A percentile compares a stretch with the other conserved stretches of the same genome.
Evolutionary conservation across 1,140 invertebrate species (phyloP).

Genomic region (Glomeris maerens): DNA sequence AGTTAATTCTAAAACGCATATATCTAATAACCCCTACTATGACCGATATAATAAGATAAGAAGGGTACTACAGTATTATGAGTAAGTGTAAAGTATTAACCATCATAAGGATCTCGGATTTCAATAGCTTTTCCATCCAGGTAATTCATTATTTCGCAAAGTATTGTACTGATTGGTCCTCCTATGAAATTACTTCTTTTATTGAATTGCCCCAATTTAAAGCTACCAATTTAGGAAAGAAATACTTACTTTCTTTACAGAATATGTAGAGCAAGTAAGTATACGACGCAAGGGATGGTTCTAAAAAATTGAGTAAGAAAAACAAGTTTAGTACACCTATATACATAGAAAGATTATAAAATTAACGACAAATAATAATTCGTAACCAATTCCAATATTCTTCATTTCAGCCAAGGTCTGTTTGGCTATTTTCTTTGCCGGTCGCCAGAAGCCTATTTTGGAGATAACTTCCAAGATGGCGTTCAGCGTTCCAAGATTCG

Average conservation of each 20-base stretch:
- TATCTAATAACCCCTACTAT: too few species aligned
- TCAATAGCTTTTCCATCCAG: background rate
- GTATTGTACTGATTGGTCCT: constrained; percentile 5
- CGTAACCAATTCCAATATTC: constrained; percentile 39
- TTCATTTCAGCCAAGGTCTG: constrained; percentile 52
- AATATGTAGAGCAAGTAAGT: constrained; percentile 52
- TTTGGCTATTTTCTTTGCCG: constrained; percentile 31
- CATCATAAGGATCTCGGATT: constrained; percentile 5
- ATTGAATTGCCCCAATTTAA: background rate
- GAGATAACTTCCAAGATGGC: constrained; percentile 42
- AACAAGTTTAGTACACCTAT: background rate
- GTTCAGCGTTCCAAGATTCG: constrained; percentile 61
- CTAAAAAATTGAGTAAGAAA: constrained; percentile 10
- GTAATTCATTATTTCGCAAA: constrained; percentile 7
- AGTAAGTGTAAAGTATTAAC: constrained; percentile 3
- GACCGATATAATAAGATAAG: too few species aligned
- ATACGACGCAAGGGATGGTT: constrained; percentile 57
- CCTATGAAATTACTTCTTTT: background rate
- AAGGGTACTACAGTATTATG: background rate
- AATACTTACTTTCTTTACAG: constrained; percentile 46
- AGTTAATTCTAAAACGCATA: too few species aligned
- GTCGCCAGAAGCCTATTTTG: constrained; percentile 32
- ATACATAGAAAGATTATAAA: background rate
- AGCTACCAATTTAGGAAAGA: background rate
- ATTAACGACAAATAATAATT: background rate